Evolutionary conservation across 2,797 vertebrate genomes (phyloP).

Genomic region (Borostomias antarcticus): DNA sequence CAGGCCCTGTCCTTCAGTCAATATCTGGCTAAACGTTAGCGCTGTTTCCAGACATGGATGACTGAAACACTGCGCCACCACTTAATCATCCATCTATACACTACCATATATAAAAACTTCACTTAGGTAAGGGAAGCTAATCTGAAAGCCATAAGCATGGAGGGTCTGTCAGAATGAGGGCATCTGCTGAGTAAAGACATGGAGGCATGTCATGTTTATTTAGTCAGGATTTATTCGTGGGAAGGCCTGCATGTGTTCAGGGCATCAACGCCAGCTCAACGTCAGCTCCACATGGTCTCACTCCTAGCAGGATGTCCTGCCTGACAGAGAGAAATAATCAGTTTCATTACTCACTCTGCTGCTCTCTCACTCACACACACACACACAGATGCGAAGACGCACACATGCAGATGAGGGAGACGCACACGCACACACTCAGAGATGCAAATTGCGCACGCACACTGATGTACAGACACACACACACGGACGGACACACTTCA

Average conservation of each 20-base stretch:
- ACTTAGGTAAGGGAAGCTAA: neutral
- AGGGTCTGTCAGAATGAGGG: slow-evolving; percentile 32
- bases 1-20: too few relatives aligned
- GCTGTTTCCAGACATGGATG: too few relatives aligned
- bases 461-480: neutral
- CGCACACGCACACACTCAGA: slow-evolving; percentile 6
- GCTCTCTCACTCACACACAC: neutral
- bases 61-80: neutral
- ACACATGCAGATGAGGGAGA: neutral
- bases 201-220: slow-evolving; percentile 52
- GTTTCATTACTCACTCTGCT: slow-evolving; percentile 58
- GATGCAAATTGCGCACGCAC: neutral
- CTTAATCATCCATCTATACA: too few relatives aligned
- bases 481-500: neutral
- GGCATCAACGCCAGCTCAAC: slow-evolving; percentile 55
- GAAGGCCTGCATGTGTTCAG: slow-evolving; percentile 60
- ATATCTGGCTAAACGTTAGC: too few relatives aligned
- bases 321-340: slow-evolving; percentile 72
- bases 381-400: neutral
- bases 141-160: slow-evolving; percentile 35
- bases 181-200: slow-evolving; percentile 39
- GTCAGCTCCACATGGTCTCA: slow-evolving; percentile 35
- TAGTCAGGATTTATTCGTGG: slow-evolving; percentile 46
- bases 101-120: neutral
- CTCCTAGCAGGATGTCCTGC: slow-evolving; percentile 60